phyloP scores from a whole-genome alignment of 2,888 invertebrate genomes.

The Plemyria rubiginata region DNA sequence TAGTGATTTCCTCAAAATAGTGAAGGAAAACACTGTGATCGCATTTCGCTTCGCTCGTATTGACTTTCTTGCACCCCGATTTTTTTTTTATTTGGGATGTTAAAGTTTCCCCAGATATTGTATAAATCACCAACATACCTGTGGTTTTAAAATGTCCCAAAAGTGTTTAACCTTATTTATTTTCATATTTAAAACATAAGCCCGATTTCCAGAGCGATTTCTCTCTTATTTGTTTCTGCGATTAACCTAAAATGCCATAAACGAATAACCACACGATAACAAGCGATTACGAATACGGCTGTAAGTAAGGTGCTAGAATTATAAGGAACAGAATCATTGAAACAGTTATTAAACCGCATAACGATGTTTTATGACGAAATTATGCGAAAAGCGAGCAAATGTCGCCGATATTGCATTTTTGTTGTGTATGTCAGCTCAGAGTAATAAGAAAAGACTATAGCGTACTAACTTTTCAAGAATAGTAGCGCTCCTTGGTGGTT shows the following conservation, averaged over 20 bases:
- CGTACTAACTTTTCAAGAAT: neutral
- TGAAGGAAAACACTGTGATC: too few species aligned
- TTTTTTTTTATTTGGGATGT: too few species aligned
- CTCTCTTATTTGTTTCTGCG: too few species aligned
- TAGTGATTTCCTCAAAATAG: neutral
- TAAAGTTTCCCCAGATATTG: too few species aligned
- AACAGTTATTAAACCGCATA: slow-evolving; percentile 45
- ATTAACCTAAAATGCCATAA: neutral
- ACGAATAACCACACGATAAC: neutral
- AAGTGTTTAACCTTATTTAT: too few species aligned
- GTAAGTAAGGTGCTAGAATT: slow-evolving; percentile 25
- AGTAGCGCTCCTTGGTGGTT: too few species aligned
- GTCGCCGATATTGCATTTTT: slow-evolving; percentile 49
- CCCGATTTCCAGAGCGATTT: too few species aligned
- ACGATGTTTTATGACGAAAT: slow-evolving; percentile 60
- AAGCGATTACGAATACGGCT: neutral
- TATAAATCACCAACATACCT: too few species aligned
- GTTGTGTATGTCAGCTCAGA: slow-evolving; percentile 9
- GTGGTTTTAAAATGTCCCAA: too few species aligned
- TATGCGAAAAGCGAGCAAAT: slow-evolving; percentile 53
- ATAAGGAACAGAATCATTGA: slow-evolving; percentile 45
- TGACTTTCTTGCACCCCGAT: too few species aligned
- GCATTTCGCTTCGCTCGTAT: too few species aligned
- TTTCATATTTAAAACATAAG: too few species aligned
- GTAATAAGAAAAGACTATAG: slow-evolving; percentile 4